Evolutionary conservation across 2,888 invertebrate species (phyloP).

Genomic region (Nemotelus nigrinus): DNA sequence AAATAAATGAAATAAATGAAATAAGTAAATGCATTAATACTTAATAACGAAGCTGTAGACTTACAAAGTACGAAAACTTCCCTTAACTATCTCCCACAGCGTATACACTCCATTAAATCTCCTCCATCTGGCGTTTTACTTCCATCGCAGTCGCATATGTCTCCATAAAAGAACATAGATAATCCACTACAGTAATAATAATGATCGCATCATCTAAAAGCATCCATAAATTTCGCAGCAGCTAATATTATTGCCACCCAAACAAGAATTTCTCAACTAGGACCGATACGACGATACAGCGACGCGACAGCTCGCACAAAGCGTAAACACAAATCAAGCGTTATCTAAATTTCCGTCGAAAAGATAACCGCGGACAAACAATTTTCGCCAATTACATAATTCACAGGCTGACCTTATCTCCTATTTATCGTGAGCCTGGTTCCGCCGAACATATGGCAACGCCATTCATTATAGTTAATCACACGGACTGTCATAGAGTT

Average conservation of each 20-base stretch:
- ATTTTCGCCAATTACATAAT: conserved; percentile 40
- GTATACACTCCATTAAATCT: too few relatives aligned
- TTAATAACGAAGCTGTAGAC: too few relatives aligned
- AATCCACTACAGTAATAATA: background rate
- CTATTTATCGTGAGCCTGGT: conserved; percentile 20
- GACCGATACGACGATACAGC: too few relatives aligned
- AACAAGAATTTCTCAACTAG: background rate
- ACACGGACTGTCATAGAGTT: background rate
- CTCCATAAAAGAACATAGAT: too few relatives aligned
- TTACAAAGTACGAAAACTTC: too few relatives aligned
- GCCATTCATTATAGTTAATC: conserved; percentile 27
- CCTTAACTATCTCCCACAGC: too few relatives aligned
- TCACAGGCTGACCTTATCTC: conserved; percentile 27
- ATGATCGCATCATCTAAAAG: background rate
- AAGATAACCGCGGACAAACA: conserved; percentile 24
- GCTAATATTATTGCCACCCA: background rate
- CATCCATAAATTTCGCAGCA: background rate
- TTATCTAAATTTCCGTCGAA: conserved; percentile 27
- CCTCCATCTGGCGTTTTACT: too few relatives aligned
- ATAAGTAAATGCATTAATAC: too few relatives aligned
- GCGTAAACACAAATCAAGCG: conserved; percentile 28
- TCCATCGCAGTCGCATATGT: too few relatives aligned
- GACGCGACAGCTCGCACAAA: background rate
- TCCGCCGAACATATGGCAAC: conserved; percentile 7
- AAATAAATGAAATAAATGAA: too few relatives aligned